Evolutionary conservation across 2,113 vertebrate genomes (phyloP), one percentile per base, ranked within the genome.

Genomic region (Eulemur macaco): DNA sequence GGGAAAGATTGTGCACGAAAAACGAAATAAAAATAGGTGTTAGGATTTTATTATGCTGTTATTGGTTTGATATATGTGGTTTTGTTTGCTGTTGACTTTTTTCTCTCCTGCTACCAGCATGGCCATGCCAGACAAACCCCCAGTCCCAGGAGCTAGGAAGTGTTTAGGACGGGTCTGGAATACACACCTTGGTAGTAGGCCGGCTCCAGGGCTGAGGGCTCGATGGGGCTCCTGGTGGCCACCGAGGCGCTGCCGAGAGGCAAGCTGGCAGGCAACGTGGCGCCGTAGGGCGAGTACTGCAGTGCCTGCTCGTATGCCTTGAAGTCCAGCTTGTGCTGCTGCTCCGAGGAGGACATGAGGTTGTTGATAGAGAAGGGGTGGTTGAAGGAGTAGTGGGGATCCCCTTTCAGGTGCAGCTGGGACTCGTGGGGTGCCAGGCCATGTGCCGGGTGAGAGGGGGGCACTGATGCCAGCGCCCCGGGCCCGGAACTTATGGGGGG

Each of bases 301-400:
- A 99, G 98, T 0, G 99, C 99, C 98, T 99, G 99, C 98, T 99
- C 99, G 13, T 99, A 99, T 1, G 99, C 99, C 99, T 99, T 99
- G 98, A 99, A 99, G 99, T 99, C 99, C 99, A 99, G 98, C 99
- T 99, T 99, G 99, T 99, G 99, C 98, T 99, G 99, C 98, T 99
- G 99, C 98, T 99, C 99, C 0, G 99, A 99, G 60, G 99, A 99
- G 47, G 99, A 99, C 99, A 99, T 99, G 97, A 99, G 99, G 98
- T 99, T 99, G 98, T 99, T 99, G 98, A 99, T 99, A 98, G 99
- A 99, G 98, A 99, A 99, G 0, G 99, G 99, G 95, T 99, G 99
- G 98, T 99, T 99, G 98, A 99, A 99, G 88, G 99, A 99, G 97
- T 99, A 99, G 97, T 99, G 99, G 29, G 99, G 99, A 92, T 99